A percentile compares a stretch with the other conserved stretches of the same genome.
These are phyloP conservation scores for Synanthedon vespiformis DNA, from an alignment of 2,888 invertebrate species.

Conservation along the genomic window DNA sequence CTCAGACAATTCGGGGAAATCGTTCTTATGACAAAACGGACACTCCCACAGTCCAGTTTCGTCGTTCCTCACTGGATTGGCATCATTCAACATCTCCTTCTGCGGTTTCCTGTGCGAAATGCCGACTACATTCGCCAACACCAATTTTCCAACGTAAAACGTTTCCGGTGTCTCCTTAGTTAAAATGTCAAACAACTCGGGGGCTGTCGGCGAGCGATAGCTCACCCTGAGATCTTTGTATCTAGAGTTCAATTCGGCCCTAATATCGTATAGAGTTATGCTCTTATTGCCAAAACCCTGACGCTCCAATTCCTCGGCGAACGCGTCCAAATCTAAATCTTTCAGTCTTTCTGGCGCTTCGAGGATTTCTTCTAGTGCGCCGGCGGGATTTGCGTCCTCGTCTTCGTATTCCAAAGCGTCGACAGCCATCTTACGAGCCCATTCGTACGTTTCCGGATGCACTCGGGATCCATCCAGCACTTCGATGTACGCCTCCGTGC, in stretches of 20 bases:
- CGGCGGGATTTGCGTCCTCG: conserved; percentile 95
- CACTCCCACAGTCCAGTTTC: conserved; percentile 97
- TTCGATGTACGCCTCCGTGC: conserved; percentile 95
- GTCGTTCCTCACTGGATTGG: conserved; percentile 94
- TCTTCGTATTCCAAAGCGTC: conserved; percentile 99
- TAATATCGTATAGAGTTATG: conserved; percentile 96
- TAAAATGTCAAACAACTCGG: conserved; percentile 93
- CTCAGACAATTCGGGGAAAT: conserved; percentile 95
- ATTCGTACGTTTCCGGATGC: conserved; percentile 99
- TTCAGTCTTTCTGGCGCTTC: conserved; percentile 94
- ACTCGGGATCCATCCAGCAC: conserved; percentile 97
- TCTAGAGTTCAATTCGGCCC: conserved; percentile 93
- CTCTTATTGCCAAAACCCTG: conserved; percentile 91
- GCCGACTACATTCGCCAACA: conserved; percentile 83
- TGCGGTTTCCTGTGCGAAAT: conserved; percentile 91
- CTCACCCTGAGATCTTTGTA: conserved; percentile 90
- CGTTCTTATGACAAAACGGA: conserved; percentile 95
- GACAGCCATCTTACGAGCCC: conserved; percentile 99
- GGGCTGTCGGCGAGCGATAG: conserved; percentile 83
- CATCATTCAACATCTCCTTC: conserved; percentile 93
- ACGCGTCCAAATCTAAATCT: conserved; percentile 97
- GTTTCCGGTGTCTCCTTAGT: conserved; percentile 97
- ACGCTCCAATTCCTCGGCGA: conserved; percentile 95
- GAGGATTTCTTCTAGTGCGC: conserved; percentile 96
- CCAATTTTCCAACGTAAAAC: conserved; percentile 89